These are phyloP conservation scores for Mimas tiliae DNA, from an alignment of 2,888 invertebrate species.

Conservation along the genomic window DNA sequence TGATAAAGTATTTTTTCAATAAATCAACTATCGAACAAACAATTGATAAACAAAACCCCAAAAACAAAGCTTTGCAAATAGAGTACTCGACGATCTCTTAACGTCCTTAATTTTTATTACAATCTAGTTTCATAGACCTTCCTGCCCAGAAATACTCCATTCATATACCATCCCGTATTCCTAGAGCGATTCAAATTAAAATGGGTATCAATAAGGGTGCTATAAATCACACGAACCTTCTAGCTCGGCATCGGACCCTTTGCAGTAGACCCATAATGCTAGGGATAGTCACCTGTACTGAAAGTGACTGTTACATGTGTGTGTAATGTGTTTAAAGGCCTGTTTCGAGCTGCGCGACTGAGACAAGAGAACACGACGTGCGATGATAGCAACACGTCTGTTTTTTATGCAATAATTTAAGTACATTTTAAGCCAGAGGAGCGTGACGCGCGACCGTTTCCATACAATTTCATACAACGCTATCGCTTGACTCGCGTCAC, in stretches of 20 bases:
- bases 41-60: no score
- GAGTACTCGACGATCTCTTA: not conserved
- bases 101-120: not conserved
- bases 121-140: not conserved
- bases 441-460: no score
- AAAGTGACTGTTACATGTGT: conserved; percentile 2
- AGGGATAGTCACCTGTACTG: conserved; percentile 25
- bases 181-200: conserved; percentile 62
- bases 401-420: no score
- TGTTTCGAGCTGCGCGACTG: no score
- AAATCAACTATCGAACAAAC: no score
- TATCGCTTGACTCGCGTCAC: no score
- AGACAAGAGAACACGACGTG: no score
- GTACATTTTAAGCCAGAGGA: no score
- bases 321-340: not conserved
- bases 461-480: no score
- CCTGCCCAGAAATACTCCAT: not conserved
- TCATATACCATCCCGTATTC: conserved; percentile 11
- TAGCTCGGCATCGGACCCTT: conserved; percentile 69
- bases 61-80: not conserved
- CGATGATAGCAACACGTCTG: no score
- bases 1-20: no score
- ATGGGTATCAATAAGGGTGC: conserved; percentile 72
- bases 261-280: conserved; percentile 58
- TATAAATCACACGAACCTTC: conserved; percentile 74